Evolutionary conservation across 2,797 vertebrate genomes (phyloP), one percentile per base, ranked within the genome.

Genomic region (Siniperca scherzeri): DNA sequence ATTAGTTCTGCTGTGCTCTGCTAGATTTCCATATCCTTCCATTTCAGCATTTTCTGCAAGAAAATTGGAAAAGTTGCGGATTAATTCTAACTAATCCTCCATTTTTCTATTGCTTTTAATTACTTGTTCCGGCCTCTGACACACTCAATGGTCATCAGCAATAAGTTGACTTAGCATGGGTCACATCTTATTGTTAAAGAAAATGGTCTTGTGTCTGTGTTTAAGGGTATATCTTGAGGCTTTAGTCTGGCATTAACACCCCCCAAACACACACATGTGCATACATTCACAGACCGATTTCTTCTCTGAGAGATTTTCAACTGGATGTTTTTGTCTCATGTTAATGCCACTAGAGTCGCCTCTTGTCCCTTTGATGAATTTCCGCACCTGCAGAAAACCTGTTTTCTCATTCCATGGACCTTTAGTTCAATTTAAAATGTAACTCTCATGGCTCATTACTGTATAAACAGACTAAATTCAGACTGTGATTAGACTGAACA

Each of bases 1-100:
- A 93, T 94, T 93, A 94, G 91, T 92, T 94, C 91, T 84, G 92
- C 91, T 81, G 81, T 82, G 92, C 91, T 91, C 90, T 4, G 76
- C 88, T 90, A 89, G 74, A 90, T 94, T 94, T 92, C 91, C 89
- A 89, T 86, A 93, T 90, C 87, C 82, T 82, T 89, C 90, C 88
- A 90, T 92, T 94, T 89, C 83, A 55, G 81, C 77, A 7, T 89
- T 92, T 92, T 91, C 87, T 84, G 74, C 80, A 33, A 71, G 89
- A 92, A 95, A 93, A 94, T 92, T 87, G 84, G 90, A 85, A 92
- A 94, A 91, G 90, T 92, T 94, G 85, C n/a, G 81, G 93, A 93
- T 94, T 95, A 91, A 94, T 94, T 94, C 42, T 0, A 93, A 79
- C 82, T 94, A 95, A 94, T 94, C 92, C 86, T 78, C 57, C 61